phyloP scores from a whole-genome alignment of 2,113 vertebrate species.

The Balaeniceps rex region DNA sequence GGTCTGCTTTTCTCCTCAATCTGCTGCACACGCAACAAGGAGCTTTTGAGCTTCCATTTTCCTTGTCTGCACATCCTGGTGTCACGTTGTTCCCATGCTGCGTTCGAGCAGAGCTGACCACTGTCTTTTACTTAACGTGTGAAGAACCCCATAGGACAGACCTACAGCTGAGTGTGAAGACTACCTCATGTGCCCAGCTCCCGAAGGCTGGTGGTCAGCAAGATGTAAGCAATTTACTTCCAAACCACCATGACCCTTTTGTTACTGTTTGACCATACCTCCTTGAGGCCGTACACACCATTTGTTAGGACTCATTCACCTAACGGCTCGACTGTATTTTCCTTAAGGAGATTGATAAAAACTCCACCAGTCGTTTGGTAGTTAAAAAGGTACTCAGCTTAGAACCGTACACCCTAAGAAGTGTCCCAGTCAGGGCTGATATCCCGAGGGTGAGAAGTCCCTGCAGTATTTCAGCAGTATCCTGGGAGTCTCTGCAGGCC shows the following conservation, averaged over 20 bases:
- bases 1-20: not conserved
- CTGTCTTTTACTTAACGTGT: fast-evolving
- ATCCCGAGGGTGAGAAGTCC: too few relatives aligned
- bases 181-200: not conserved
- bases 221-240: not conserved
- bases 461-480: not conserved
- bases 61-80: too few relatives aligned
- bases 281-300: not conserved
- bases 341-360: not conserved
- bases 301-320: not conserved
- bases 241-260: not conserved
- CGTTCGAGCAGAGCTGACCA: fast-evolving
- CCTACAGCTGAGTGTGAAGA: not conserved
- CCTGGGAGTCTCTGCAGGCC: not conserved
- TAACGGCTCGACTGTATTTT: not conserved
- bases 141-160: fast-evolving
- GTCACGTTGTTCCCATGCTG: fast-evolving
- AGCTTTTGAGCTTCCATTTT: not conserved
- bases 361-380: not conserved
- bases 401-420: not conserved
- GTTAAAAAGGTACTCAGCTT: not conserved
- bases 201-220: not conserved
- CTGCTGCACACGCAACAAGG: not conserved
- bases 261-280: not conserved
- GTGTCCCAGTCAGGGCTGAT: not conserved